Conservation (phyloP, 2,888 invertebrate genomes). For the Himalopsyche kuldschensis region DNA sequence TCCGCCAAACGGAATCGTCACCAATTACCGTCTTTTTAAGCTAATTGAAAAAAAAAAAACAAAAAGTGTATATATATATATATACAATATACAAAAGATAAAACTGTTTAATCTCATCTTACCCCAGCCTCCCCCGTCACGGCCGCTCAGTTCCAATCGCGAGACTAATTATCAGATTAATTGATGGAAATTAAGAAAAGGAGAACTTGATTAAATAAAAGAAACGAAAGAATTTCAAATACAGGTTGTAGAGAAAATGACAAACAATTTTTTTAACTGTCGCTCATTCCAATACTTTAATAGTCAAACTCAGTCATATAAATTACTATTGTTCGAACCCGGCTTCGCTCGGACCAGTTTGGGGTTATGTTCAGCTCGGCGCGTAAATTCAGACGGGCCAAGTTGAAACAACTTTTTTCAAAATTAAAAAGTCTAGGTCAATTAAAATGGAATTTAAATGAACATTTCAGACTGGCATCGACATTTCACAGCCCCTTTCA, state of each 20-base stretch:
- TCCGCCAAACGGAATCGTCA: conserved; percentile 3
- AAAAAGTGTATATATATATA: not conserved
- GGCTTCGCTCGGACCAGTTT: too few species aligned
- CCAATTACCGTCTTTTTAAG: conserved; percentile 34
- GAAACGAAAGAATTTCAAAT: conserved; percentile 8
- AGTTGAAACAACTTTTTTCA: too few species aligned
- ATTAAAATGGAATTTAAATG: too few species aligned
- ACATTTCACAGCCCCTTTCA: too few species aligned
- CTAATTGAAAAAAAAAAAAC: conserved; percentile 36
- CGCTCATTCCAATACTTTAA: too few species aligned
- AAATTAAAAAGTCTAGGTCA: too few species aligned
- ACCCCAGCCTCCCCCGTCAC: conserved; percentile 12
- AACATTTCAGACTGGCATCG: too few species aligned
- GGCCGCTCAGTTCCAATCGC: conserved; percentile 32
- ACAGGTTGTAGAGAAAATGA: not conserved
- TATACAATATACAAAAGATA: not conserved
- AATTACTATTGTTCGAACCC: too few species aligned
- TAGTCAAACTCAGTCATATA: too few species aligned
- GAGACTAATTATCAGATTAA: conserved; percentile 37
- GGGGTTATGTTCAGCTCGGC: too few species aligned
- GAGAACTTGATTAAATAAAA: conserved; percentile 35
- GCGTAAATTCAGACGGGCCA: not conserved
- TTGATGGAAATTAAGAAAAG: conserved; percentile 37
- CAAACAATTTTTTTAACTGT: not conserved
- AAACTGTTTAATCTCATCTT: conserved; percentile 32